Conservation (phyloP, 2,113 vertebrate genomes). For the Malurus cyaneus region DNA sequence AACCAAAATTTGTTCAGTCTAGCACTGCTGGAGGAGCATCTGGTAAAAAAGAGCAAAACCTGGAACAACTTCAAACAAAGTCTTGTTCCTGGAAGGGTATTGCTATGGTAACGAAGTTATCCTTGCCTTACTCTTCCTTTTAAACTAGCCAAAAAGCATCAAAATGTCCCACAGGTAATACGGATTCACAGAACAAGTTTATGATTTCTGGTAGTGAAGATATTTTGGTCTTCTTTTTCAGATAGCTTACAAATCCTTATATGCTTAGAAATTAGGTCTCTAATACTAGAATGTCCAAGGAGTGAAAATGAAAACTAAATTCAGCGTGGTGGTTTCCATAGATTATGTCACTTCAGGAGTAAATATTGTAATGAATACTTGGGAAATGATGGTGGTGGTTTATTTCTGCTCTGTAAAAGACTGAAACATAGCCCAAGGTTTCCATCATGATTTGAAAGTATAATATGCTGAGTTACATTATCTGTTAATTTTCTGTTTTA, state of each 20-base stretch:
- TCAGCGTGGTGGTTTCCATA: background rate
- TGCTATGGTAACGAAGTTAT: slow-evolving; percentile 27
- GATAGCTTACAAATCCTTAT: background rate
- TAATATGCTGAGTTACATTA: background rate
- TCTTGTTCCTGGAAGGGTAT: slow-evolving; percentile 4
- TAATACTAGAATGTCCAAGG: background rate
- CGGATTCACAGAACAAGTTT: background rate
- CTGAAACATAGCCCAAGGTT: background rate
- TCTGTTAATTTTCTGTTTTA: background rate
- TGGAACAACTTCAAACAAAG: slow-evolving; percentile 29
- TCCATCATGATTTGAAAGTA: background rate
- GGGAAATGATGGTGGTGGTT: background rate
- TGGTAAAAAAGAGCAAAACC: slow-evolving; percentile 29
- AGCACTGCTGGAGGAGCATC: slow-evolving; percentile 35
- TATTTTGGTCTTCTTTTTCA: background rate
- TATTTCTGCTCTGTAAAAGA: background rate
- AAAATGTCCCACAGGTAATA: background rate
- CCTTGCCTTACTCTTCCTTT: background rate
- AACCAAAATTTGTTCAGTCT: slow-evolving; percentile 32
- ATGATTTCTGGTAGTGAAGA: background rate
- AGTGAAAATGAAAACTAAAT: background rate
- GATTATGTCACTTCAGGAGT: background rate
- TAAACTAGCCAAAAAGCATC: background rate
- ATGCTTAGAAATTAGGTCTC: background rate
- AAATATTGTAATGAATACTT: background rate